Conservation (phyloP, 1,140 invertebrate genomes). For the Procambarus virginalis region DNA sequence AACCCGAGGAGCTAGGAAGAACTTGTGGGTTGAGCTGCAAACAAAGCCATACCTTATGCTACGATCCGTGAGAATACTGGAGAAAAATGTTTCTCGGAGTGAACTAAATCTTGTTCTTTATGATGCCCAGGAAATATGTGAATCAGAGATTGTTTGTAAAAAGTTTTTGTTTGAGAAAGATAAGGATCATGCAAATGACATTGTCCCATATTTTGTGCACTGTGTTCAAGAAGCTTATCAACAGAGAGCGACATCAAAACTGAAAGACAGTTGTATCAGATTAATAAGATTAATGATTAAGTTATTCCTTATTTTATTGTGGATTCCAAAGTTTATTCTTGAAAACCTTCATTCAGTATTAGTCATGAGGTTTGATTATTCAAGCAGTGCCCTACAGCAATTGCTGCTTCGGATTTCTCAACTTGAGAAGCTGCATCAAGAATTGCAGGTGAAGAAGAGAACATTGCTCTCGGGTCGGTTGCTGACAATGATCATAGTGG, state of each 20-base stretch:
- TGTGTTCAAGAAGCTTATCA: constrained; percentile 20
- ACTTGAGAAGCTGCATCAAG: constrained; percentile 17
- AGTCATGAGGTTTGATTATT: constrained; percentile 30
- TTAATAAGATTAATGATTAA: constrained; percentile 1
- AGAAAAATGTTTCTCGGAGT: constrained; percentile 23
- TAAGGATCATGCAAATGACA: constrained; percentile 30
- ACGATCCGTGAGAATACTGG: constrained; percentile 3
- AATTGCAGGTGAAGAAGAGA: constrained; percentile 14
- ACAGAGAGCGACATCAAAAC: background rate
- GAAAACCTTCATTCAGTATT: constrained; percentile 25
- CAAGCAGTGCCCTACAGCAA: constrained; percentile 41
- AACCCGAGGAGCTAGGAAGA: background rate
- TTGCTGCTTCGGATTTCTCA: constrained; percentile 35
- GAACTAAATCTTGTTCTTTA: constrained; percentile 48
- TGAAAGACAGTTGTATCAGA: background rate
- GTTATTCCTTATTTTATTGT: constrained; percentile 12
- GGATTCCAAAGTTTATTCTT: constrained; percentile 37
- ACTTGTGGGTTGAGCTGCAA: constrained; percentile 21
- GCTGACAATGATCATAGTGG: constrained; percentile 39
- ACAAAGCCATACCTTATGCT: constrained; percentile 16
- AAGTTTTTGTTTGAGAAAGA: constrained; percentile 24
- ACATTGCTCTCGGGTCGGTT: constrained; percentile 32
- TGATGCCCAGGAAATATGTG: constrained; percentile 18
- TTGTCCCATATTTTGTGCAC: constrained; percentile 45
- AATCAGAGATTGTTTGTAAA: constrained; percentile 37